phyloP scores from a whole-genome alignment of 92 coral and sea anemone species.

The Anthopleura xanthogrammica region DNA sequence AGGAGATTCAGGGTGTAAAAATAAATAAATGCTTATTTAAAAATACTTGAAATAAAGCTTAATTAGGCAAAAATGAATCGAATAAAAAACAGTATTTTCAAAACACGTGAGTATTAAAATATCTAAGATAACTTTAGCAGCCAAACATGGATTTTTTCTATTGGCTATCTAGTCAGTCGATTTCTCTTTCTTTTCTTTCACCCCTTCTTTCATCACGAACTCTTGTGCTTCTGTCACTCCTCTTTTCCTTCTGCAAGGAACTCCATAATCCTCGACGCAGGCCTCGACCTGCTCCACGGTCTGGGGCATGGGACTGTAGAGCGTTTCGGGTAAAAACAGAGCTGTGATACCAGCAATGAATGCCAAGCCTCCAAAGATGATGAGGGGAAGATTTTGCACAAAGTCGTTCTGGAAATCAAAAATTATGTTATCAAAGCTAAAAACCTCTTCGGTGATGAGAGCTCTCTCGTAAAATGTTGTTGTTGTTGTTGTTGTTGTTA shows the following conservation, averaged over 20 bases:
- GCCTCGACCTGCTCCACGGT: constrained; percentile 62
- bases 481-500: too few species aligned
- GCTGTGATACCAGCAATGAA: constrained; percentile 56
- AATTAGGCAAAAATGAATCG: too few species aligned
- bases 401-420: constrained; percentile 36
- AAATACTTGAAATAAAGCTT: too few species aligned
- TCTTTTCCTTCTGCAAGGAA: constrained; percentile 24
- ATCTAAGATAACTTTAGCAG: too few species aligned
- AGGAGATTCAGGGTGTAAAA: too few species aligned
- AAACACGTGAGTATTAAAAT: too few species aligned
- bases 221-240: neutral
- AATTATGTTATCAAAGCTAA: neutral
- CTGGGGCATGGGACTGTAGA: constrained; percentile 64
- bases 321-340: constrained; percentile 58
- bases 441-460: too few species aligned
- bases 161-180: too few species aligned
- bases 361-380: constrained; percentile 49
- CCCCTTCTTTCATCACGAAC: neutral
- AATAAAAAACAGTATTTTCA: too few species aligned
- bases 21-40: too few species aligned
- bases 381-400: constrained; percentile 49
- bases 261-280: constrained; percentile 55
- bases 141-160: too few species aligned
- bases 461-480: too few species aligned
- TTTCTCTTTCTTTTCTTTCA: neutral